Base-by-base conservation (phyloP, 2,888 invertebrate genomes). In the Epiblema foenella region DNA sequence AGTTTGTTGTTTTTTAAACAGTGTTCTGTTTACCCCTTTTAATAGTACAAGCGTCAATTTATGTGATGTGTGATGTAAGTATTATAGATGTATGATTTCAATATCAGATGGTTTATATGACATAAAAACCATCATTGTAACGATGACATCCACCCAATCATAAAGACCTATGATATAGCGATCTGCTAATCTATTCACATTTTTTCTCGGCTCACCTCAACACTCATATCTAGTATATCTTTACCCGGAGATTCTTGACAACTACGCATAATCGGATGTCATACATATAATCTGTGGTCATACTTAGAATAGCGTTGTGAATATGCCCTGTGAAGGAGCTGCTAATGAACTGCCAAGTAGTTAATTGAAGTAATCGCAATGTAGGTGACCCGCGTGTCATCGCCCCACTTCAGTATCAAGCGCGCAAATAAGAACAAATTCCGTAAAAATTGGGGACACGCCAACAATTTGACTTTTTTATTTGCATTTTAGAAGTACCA, bases 341-440 rank as follows among this genome's bases (percentile, higher is more conserved):
- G 69, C 59, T 65, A 70, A 70, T 70, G 65, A 70, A 70, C 65
- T 65, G 59, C n/a, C 65, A 52, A 70, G 69, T 70, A 70, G 39
- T 70, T 70, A 70, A 70, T 70, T 70, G 69, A 70, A 70, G 65
- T 65, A 70, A 70, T 70, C 69, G 59, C 63, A 24, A 59, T 59
- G 69, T 70, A 65, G 69, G 69, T 71, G 67, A 71, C 71, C 71
- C 37, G 67, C 54, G 62, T 71, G 62, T 62, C 62, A 71, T 67
- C 71, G 71, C 71, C 62, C 71, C 39, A 71, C 20, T 71, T 71
- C 67, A 60, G 66, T 71, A 71, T 71, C 66, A 37, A 39, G 42
- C 33, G 54, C 18, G 64, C n/a, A 18, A 64, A 64, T 64, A 69
- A 59, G 65, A 59, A 20, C 65, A 69, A 51, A 64, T 69, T 59